Base-by-base conservation (phyloP, 1,140 invertebrate genomes). In the Cherax quadricarinatus region DNA sequence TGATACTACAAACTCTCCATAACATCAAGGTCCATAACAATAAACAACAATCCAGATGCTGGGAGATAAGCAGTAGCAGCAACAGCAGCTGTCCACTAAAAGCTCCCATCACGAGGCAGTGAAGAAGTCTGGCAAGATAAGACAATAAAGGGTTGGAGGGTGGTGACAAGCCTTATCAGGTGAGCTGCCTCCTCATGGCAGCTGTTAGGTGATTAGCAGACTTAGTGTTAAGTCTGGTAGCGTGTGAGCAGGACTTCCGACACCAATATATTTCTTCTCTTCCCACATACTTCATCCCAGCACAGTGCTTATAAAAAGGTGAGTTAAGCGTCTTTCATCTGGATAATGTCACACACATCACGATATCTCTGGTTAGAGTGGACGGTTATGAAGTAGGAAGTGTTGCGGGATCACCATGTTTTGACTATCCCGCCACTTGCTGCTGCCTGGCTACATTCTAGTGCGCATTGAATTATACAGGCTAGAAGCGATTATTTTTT, bases 101-200 rank as follows among this genome's bases (percentile, higher is more conserved):
- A 16, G 21, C 60, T 66, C 6, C 48, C 53, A 12, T 73, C 79
- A 16, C 62, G 79, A 48, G 9, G 21, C 60, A 24, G 18, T 89
- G 60, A 89, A 89, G 80, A 89, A 89, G 79, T 62, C 79, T 89
- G 87, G 78, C 16, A 30, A 51, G 88, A 89, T 89, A 89, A 89
- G 79, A 81, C 88, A 51, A 82, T 82, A 82, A 89, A 89, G 80
- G 88, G 88, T 82, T 83, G 79, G 80, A 89, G 88, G 88, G 60
- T 89, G 80, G 88, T 89, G 88, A 89, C 88, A 89, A 89, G 60
- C 80, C 53, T 89, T 89, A 89, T 89, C 88, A 82, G 88, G 79
- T 82, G 53, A 82, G 79, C 79, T 82, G 48, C 79, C 79, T 83
- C 80, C 80, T 41, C 30, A 41, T 73, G 48, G 86, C 49, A 87